phyloP scores from a whole-genome alignment of 2,113 vertebrate species.

The Myocastor coypus region DNA sequence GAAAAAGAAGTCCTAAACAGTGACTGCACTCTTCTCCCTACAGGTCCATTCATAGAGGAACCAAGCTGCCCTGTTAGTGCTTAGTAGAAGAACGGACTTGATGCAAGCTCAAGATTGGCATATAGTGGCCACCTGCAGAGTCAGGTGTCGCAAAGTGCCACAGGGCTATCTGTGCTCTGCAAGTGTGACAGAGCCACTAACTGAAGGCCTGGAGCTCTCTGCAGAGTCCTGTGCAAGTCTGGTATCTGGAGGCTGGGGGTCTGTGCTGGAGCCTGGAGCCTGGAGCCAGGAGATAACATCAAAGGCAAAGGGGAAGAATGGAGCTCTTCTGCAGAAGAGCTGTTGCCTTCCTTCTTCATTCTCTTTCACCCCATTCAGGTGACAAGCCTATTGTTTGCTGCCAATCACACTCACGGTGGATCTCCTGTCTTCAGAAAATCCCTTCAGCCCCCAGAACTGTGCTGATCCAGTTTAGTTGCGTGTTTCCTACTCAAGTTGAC shows the following conservation, averaged over 20 bases:
- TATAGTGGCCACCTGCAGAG: not conserved
- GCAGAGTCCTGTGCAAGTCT: not conserved
- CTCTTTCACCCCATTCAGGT: not conserved
- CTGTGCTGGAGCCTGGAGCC: not conserved
- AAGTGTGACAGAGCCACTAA: not conserved
- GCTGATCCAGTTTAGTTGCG: not conserved
- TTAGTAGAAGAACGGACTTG: not conserved
- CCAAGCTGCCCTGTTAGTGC: not conserved
- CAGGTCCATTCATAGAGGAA: not conserved
- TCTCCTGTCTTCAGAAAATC: not conserved
- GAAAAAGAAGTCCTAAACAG: not conserved
- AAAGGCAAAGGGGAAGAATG: not conserved
- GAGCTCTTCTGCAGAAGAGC: not conserved
- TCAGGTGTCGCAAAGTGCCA: not conserved
- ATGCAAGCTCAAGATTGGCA: not conserved
- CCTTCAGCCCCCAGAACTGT: not conserved
- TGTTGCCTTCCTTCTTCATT: not conserved
- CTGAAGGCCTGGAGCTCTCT: not conserved
- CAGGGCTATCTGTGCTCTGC: not conserved
- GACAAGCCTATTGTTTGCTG: not conserved
- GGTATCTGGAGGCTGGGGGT: not conserved
- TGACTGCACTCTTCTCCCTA: not conserved
- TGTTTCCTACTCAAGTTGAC: not conserved
- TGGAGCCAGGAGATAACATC: not conserved
- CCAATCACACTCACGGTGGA: not conserved